These are phyloP conservation scores for Drosophila mimetica DNA, from an alignment of 2,888 invertebrate species.

Conservation along the genomic window DNA sequence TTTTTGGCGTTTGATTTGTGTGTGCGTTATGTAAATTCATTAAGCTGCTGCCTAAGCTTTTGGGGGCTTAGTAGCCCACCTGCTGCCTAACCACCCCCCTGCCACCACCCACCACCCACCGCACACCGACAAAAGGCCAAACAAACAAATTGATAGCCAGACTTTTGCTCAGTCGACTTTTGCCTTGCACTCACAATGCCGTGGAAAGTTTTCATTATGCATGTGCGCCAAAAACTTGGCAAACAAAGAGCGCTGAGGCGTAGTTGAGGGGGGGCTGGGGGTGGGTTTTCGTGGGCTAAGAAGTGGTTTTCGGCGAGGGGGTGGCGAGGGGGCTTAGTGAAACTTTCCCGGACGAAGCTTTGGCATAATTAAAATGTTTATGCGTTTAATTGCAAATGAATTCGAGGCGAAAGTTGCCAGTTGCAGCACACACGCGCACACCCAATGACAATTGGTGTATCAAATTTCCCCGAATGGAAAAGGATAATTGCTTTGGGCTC, in stretches of 20 bases:
- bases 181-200: slow-evolving; percentile 46
- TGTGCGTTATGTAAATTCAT: slow-evolving; percentile 41
- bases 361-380: slow-evolving; percentile 52
- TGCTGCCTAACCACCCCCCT: slow-evolving; percentile 1
- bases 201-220: slow-evolving; percentile 49
- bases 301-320: background rate
- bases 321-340: background rate
- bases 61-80: slow-evolving; percentile 31
- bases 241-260: slow-evolving; percentile 25
- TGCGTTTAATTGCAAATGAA: slow-evolving; percentile 54
- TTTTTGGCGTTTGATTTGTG: slow-evolving; percentile 39
- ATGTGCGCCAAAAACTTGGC: slow-evolving; percentile 46
- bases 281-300: background rate
- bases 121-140: slow-evolving; percentile 15
- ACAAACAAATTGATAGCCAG: slow-evolving; percentile 50
- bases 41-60: slow-evolving; percentile 38
- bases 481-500: slow-evolving; percentile 42
- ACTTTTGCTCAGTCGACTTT: slow-evolving; percentile 36
- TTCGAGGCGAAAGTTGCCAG: slow-evolving; percentile 37
- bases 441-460: slow-evolving; percentile 39
- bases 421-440: background rate
- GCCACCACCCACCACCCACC: background rate
- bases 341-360: slow-evolving; percentile 27
- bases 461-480: slow-evolving; percentile 19
- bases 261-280: background rate